phyloP scores from a whole-genome alignment of 1,140 invertebrate genomes.

The Laupala kohalensis region DNA sequence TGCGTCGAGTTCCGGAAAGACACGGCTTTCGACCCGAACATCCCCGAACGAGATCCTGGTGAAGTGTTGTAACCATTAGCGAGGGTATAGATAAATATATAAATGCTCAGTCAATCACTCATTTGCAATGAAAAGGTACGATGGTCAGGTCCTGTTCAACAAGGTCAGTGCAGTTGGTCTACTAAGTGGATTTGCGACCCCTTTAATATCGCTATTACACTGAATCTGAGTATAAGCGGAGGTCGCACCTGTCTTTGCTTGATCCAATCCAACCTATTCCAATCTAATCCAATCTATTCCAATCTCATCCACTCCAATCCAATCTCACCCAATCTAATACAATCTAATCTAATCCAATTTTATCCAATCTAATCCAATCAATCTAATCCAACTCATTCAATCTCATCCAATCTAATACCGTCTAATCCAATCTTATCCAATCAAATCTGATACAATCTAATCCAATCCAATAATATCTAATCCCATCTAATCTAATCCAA shows the following conservation, averaged over 20 bases:
- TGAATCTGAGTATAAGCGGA: no score
- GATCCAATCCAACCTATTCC: not conserved
- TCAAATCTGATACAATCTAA: not conserved
- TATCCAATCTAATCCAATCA: not conserved
- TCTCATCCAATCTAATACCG: not conserved
- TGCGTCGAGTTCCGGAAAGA: no score
- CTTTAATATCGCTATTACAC: no score
- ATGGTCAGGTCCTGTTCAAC: no score
- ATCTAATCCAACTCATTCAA: not conserved
- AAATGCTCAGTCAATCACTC: no score
- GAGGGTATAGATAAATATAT: no score
- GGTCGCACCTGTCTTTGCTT: not conserved
- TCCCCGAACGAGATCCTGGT: no score
- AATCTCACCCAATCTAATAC: not conserved
- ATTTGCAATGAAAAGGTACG: no score
- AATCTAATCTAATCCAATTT: not conserved
- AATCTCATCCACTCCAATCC: not conserved
- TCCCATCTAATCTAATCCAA: not conserved
- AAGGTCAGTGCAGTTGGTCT: no score
- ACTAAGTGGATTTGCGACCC: no score
- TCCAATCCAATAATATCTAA: not conserved
- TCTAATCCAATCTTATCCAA: not conserved
- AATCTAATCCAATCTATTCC: not conserved
- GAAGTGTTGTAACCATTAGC: no score
- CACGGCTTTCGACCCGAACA: no score